Base-by-base conservation (phyloP, 2,888 invertebrate genomes). In the Drosophila putrida region DNA sequence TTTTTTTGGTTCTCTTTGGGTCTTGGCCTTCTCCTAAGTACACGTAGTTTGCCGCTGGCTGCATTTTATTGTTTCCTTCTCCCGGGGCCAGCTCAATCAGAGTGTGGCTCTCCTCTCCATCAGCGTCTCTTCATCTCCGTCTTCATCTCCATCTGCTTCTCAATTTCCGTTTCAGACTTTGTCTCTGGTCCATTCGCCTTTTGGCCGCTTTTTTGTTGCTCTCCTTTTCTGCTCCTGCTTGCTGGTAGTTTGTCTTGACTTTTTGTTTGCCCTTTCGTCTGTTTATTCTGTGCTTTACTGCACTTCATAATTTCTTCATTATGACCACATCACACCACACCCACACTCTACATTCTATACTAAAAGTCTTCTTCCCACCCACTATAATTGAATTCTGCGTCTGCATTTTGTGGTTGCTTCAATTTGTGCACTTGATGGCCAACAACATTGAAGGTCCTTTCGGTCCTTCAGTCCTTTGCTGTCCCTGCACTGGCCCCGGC, bases 251-350 rank as follows among this genome's bases (percentile, higher is more conserved):
- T 41, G 28, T 11, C 43, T 60, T 39, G 27, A 20, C 41, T 58
- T 47, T 66, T 53, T 64, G 64, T 59, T 44, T 66, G 50, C 44
- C 39, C 38, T 62, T 20, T 20, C 39, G 72, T 27, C 53, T 47
- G 39, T 31, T 47, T 58, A 15, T 35, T 50, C 69, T 80, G 70
- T 65, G 61, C 75, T 73, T 74, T 74, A 75, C 71, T 88, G 86
- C 83, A 78, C 78, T 88, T 86, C 75, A 88, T 86, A 84, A 84
- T 84, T 87, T 87, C 85, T 84, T 88, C 82, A 88, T 78, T 87
- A 71, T 10, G 39, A 25, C 10, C 27, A 53, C 39, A 47, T 6
- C 44, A 50, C 61, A 28, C 51, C 27, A 49, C 47, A 47, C 20
- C 10, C 44, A 54, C 61, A 33, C 51, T 38, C n/a, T 25, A 44